Base-by-base conservation (phyloP, 1,140 invertebrate species). In the Ephestia elutella region DNA sequence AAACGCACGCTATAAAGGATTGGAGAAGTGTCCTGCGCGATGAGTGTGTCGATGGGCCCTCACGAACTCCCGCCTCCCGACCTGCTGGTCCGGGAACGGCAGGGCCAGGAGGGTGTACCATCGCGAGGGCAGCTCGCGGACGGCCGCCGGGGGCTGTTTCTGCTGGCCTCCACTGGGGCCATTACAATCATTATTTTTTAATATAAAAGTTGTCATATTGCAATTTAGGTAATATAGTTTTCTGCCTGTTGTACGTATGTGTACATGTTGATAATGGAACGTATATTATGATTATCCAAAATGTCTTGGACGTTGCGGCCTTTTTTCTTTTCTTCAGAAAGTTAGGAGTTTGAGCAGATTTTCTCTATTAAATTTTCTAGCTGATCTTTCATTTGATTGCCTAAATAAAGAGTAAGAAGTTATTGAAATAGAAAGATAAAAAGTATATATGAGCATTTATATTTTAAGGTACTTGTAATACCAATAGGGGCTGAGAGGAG, bases 81-180 rank as follows among this genome's bases (percentile, higher is more conserved):
- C 93, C 83, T 96, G 95, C 90, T 96, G 95, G 90, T 97, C 96
- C 75, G 95, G 95, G 89, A 97, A 97, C 66, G 95, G 96, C 72
- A 97, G 92, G 61, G 96, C 96, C 86, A 97, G 92, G 63, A 97
- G 92, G 58, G 95, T 96, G 90, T 95, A 96, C 95, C 94, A 96
- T 73, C 95, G 90, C 61, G 94, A 94, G 20, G 94, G 93, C 87
- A 94, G 91, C 69, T 86, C 85, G 51, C 76, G 75, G 35, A 78
- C 79, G 56, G 80, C 71, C 55, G 84, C 78, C 59, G 78, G 77
- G 51, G 76, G 72, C 50, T 72, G 68, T 76, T 79, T 84, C 50
- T 66, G 77, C 57, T 75, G 21, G 2, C 21, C 75, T 57, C 82
- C 78, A 62, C 77, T 78, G 69, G 17, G n/a, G 69, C 63, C 63